Percentiles rank a stretch among this genome's conserved stretches.
These are phyloP conservation scores for Oncorhynchus keta DNA, from an alignment of 2,113 vertebrate genomes.

Conservation along the genomic window DNA sequence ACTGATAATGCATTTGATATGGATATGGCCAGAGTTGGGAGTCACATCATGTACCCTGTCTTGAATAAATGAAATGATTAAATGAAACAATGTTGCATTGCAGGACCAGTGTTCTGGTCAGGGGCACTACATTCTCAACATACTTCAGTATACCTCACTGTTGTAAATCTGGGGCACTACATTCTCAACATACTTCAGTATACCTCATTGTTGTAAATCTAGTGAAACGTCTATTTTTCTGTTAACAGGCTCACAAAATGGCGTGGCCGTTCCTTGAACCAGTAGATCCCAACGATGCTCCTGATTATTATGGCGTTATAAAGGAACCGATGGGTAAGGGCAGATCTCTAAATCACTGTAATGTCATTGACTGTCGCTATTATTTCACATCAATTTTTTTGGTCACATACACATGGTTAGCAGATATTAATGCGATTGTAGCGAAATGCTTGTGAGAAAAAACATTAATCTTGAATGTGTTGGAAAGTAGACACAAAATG, in stretches of 20 bases:
- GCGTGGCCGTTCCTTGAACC: conserved; percentile 98
- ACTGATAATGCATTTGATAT: neutral
- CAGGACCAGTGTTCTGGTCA: too few relatives aligned
- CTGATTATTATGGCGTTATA: conserved; percentile 97
- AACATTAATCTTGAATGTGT: neutral
- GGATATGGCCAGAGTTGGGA: neutral
- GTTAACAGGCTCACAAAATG: conserved; percentile 93
- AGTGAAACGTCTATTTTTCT: conserved; percentile 4
- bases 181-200: too few relatives aligned
- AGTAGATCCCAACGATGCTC: conserved; percentile 94
- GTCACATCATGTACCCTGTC: neutral
- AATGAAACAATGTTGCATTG: too few relatives aligned
- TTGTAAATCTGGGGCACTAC: too few relatives aligned
- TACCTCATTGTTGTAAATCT: too few relatives aligned
- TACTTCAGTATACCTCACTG: too few relatives aligned
- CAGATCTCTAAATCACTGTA: neutral
- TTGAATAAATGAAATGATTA: too few relatives aligned
- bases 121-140: too few relatives aligned
- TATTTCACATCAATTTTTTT: neutral
- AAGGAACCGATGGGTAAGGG: conserved; percentile 97
- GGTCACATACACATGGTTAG: too few relatives aligned
- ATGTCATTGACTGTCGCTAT: neutral
- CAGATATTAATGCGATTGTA: too few relatives aligned
- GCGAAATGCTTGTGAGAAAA: neutral
- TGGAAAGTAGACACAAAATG: too few relatives aligned